phyloP scores from a whole-genome alignment of 2,113 vertebrate species.

The Fukomys damarensis region DNA sequence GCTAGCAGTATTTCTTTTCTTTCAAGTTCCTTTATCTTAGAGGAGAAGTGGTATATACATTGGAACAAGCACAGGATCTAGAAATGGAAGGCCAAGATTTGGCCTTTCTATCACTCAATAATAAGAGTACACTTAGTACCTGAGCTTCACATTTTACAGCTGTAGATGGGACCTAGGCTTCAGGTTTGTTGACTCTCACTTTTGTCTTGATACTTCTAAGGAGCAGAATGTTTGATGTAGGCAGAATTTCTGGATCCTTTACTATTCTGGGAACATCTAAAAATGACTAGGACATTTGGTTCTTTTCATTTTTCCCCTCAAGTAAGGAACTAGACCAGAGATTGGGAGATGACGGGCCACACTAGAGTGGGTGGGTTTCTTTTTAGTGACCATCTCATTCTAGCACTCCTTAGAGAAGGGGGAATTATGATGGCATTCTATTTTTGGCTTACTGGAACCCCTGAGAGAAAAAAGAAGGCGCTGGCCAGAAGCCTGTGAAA shows the following conservation, averaged over 20 bases:
- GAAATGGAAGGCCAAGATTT: not conserved
- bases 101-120: not conserved
- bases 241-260: conserved; percentile 20
- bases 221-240: conserved; percentile 41
- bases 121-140: not conserved
- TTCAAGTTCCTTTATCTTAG: not conserved
- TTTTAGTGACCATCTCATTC: not conserved
- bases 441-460: conserved; percentile 25
- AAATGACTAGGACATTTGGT: conserved; percentile 19
- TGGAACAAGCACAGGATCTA: not conserved
- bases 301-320: not conserved
- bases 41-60: not conserved
- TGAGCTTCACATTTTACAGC: not conserved
- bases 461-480: conserved; percentile 37
- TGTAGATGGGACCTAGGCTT: conserved; percentile 14
- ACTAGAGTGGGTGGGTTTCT: not conserved
- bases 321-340: not conserved
- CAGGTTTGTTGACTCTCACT: conserved; percentile 3
- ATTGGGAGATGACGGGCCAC: not conserved
- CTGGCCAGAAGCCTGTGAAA: conserved; percentile 47
- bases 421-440: not conserved
- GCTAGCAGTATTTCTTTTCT: not conserved
- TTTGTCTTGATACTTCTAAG: not conserved
- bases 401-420: not conserved
- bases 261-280: conserved; percentile 51